These are phyloP conservation scores for Lucinisca nassula DNA, from an alignment of 2,888 invertebrate genomes.

Conservation along the genomic window DNA sequence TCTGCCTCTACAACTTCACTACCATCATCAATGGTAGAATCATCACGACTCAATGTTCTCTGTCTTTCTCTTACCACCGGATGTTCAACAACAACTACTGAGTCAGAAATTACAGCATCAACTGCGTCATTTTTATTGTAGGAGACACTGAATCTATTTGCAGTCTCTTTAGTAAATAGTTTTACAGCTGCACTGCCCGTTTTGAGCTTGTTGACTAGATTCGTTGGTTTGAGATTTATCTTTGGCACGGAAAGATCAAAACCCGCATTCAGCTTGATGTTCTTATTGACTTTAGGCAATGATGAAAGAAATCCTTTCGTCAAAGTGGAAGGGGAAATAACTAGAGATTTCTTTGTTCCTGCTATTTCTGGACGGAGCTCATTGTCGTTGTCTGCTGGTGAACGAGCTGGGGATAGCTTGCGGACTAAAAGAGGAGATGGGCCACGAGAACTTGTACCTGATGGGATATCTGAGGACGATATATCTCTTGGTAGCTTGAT, in stretches of 20 bases:
- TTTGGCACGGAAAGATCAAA: constrained; percentile 59
- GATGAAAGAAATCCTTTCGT: constrained; percentile 25
- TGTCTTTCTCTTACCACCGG: not conserved
- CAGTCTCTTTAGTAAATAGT: constrained; percentile 58
- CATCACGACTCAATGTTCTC: constrained; percentile 62
- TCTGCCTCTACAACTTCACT: constrained; percentile 65
- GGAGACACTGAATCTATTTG: constrained; percentile 53
- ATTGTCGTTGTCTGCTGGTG: constrained; percentile 20
- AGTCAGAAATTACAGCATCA: constrained; percentile 20
- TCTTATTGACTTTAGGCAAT: constrained; percentile 54
- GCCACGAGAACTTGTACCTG: constrained; percentile 43
- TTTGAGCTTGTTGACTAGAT: constrained; percentile 68
- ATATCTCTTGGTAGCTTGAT: constrained; percentile 83
- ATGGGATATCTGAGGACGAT: constrained; percentile 78
- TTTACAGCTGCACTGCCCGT: constrained; percentile 54
- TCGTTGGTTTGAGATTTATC: constrained; percentile 51
- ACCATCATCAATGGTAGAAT: constrained; percentile 64
- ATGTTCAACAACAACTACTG: not conserved
- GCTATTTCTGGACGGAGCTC: not conserved
- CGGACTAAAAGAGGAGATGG: constrained; percentile 62
- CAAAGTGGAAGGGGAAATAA: not conserved
- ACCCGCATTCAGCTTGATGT: not conserved
- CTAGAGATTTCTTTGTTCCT: not conserved
- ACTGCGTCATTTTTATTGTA: constrained; percentile 12
- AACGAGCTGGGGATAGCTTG: constrained; percentile 29